A percentile compares a stretch with the other conserved stretches of the same genome.
These are phyloP conservation scores for Melanostigma gelatinosum DNA, from an alignment of 2,113 vertebrate species.

Conservation along the genomic window DNA sequence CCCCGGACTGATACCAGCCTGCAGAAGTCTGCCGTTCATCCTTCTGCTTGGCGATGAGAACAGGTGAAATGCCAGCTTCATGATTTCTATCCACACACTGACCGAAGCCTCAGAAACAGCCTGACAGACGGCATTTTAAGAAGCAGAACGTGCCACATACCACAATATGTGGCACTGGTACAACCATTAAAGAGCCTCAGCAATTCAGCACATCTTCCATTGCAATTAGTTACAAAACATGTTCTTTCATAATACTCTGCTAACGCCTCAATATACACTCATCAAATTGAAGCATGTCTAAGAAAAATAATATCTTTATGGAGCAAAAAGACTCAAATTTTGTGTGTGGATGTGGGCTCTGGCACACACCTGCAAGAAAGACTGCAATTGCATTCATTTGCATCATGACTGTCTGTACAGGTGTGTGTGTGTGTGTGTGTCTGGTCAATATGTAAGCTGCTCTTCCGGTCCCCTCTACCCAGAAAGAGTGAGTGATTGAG, in stretches of 20 bases:
- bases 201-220: background rate
- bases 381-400: background rate
- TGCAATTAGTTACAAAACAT: background rate
- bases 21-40: conserved; percentile 10
- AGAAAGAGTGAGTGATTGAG: conserved; percentile 24
- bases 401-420: conserved; percentile 15
- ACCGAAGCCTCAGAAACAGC: background rate
- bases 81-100: conserved; percentile 18
- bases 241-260: background rate
- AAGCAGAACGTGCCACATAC: background rate
- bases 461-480: conserved; percentile 46
- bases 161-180: background rate
- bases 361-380: conserved; percentile 15
- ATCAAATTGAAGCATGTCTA: background rate
- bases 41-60: conserved; percentile 19
- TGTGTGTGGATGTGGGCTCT: background rate
- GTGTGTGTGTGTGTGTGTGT: conserved; percentile 9
- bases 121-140: background rate
- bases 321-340: background rate
- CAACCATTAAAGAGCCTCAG: background rate
- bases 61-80: conserved; percentile 20
- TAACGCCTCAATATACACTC: background rate
- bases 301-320: background rate
- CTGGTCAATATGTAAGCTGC: conserved; percentile 70
- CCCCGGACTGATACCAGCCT: background rate